Base-by-base conservation (phyloP, 2,797 vertebrate genomes). In the Ambastaia sidthimunki region DNA sequence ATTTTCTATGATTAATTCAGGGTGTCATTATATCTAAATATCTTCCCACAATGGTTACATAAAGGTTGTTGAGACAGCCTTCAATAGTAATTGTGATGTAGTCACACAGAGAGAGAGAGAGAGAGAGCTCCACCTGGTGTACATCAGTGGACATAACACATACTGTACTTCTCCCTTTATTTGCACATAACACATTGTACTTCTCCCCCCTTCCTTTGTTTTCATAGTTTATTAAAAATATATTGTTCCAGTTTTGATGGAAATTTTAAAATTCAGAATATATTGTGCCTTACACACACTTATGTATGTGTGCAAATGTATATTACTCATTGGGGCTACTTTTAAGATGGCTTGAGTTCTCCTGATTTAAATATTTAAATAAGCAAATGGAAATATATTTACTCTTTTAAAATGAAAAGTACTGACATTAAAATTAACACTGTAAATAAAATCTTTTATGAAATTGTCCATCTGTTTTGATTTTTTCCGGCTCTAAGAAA, bases 401-500 rank as follows among this genome's bases (percentile, higher is more conserved):
- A 68, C 13, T 68, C 52, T 75, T 80, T 74, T 31, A 16, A 75
- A 54, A 81, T 47, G 21, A 70, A 63, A 68, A 55, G 44, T 55
- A 82, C 75, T 81, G 37, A 83, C 60, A 73, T 80, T 71, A 63
- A 80, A 80, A 82, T 76, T 79, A 66, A 80, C 79, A 76, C 68
- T 86, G 84, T 86, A 86, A 88, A 88, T 88, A 87, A 82, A 87
- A 66, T 85, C 1, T 84, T 87, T 86, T 87, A 87, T 81, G 78
- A 82, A 44, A 25, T 50, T 54, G 31, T 34, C 10, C 12, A 15
- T 55, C 50, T 50, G 44, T 9, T 41, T 44, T 1, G 1, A 44
- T 44, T 6, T 37, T 7, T 37, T 37, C 41, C 10, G 41, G 41
- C 41, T n/a, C 25, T 10, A 34, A 10, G n/a, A 57, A 10, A 19